These are phyloP conservation scores for Pristis pectinata DNA, from an alignment of 2,797 vertebrate genomes.

Conservation along the genomic window DNA sequence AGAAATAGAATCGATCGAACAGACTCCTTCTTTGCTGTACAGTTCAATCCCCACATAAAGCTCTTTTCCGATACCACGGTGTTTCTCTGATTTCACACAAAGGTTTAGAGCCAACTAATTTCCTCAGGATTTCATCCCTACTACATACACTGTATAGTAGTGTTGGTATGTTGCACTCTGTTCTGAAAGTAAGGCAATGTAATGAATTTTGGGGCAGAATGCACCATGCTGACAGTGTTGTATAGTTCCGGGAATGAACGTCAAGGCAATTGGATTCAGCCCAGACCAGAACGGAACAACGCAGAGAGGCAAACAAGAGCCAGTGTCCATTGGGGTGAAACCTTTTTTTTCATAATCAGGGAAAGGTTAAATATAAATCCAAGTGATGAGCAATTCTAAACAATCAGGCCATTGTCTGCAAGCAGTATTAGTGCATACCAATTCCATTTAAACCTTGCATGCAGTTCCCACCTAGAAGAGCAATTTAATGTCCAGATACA, in stretches of 20 bases:
- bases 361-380: not conserved
- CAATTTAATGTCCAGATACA: not conserved
- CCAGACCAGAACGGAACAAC: not conserved
- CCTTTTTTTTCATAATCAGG: not conserved
- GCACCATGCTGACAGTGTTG: too few species aligned
- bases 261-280: not conserved
- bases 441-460: not conserved
- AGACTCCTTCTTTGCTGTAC: too few species aligned
- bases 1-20: too few species aligned
- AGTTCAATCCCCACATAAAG: not conserved
- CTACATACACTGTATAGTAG: too few species aligned
- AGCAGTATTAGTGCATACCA: not conserved
- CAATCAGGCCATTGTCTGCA: not conserved
- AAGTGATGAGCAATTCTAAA: not conserved
- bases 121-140: too few species aligned
- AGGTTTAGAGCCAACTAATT: not conserved
- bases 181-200: too few species aligned
- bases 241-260: too few species aligned
- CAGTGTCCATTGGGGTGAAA: not conserved
- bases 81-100: not conserved
- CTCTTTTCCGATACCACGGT: not conserved
- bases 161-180: too few species aligned
- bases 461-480: not conserved
- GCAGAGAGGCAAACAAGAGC: not conserved
- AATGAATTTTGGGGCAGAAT: too few species aligned